Percentiles rank a stretch among this genome's conserved stretches.
Conservation (phyloP, 2,113 vertebrate genomes). For the Limnothrissa miodon region DNA sequence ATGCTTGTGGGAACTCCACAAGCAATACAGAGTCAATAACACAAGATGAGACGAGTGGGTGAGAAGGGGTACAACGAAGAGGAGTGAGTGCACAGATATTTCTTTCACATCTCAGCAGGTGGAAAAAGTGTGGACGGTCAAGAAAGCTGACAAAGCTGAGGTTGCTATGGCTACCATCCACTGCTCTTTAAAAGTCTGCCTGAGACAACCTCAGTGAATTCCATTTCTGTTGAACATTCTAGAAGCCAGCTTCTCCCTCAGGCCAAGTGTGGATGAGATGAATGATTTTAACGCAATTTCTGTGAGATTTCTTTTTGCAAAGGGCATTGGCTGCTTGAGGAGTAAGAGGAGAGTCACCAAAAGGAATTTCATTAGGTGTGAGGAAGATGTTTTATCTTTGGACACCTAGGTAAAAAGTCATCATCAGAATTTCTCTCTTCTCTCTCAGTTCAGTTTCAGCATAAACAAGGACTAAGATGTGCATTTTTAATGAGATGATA, state of each 20-base stretch:
- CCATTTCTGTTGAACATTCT: constrained; percentile 19
- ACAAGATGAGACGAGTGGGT: neutral
- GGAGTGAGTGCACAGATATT: constrained; percentile 5
- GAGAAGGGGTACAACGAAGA: neutral
- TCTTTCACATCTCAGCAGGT: constrained; percentile 17
- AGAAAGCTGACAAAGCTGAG: constrained; percentile 5
- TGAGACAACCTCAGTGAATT: constrained; percentile 12
- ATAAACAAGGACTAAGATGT: neutral
- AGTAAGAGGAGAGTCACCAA: neutral
- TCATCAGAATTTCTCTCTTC: neutral
- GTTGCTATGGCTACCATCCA: constrained; percentile 17
- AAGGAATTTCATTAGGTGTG: neutral
- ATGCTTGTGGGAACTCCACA: neutral
- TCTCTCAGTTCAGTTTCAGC: neutral
- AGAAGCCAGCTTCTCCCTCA: neutral
- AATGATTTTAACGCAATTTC: neutral
- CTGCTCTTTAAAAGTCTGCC: constrained; percentile 16
- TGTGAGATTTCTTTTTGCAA: neutral
- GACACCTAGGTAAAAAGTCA: neutral
- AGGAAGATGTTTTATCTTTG: neutral
- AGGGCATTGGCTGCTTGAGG: neutral
- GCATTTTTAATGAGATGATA: too few species aligned
- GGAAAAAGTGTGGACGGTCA: neutral
- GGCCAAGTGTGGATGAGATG: neutral
- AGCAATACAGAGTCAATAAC: neutral